Percentiles rank a stretch among this genome's conserved stretches.
phyloP scores from a whole-genome alignment of 2,888 invertebrate species.

The Spisula subtruncata region DNA sequence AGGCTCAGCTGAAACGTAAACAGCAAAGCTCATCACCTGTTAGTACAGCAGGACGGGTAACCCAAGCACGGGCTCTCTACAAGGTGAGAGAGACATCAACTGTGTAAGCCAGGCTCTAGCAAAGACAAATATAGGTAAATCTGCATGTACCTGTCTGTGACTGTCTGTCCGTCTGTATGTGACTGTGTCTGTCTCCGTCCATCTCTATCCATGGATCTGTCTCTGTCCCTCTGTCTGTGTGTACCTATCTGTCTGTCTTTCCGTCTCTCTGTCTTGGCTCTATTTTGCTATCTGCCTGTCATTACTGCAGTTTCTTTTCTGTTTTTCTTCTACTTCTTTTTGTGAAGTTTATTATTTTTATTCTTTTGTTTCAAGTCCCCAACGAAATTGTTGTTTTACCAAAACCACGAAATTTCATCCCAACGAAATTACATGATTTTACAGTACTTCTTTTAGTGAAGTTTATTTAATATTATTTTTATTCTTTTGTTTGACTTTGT shows the following conservation, averaged over 20 bases:
- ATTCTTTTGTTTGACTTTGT: too few species aligned
- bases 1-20: slow-evolving; percentile 91
- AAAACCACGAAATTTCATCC: too few species aligned
- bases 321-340: not conserved
- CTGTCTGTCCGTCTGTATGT: slow-evolving; percentile 35
- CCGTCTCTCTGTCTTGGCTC: not conserved
- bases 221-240: not conserved
- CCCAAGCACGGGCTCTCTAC: slow-evolving; percentile 66
- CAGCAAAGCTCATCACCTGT: slow-evolving; percentile 79
- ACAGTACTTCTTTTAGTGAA: too few species aligned
- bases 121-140: slow-evolving; percentile 81
- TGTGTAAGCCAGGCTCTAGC: slow-evolving; percentile 80
- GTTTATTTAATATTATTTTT: too few species aligned
- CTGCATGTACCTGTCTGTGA: slow-evolving; percentile 35
- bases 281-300: slow-evolving; percentile 18
- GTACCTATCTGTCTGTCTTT: slow-evolving; percentile 33
- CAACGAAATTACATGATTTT: too few species aligned
- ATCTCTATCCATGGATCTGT: slow-evolving; percentile 24
- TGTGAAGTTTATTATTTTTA: too few species aligned
- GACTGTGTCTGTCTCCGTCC: not conserved
- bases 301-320: not conserved
- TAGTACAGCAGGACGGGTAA: slow-evolving; percentile 76
- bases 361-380: too few species aligned
- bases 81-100: slow-evolving; percentile 69
- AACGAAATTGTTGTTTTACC: too few species aligned